Conservation (phyloP, 2,113 vertebrate genomes). For the Anseranas semipalmata region DNA sequence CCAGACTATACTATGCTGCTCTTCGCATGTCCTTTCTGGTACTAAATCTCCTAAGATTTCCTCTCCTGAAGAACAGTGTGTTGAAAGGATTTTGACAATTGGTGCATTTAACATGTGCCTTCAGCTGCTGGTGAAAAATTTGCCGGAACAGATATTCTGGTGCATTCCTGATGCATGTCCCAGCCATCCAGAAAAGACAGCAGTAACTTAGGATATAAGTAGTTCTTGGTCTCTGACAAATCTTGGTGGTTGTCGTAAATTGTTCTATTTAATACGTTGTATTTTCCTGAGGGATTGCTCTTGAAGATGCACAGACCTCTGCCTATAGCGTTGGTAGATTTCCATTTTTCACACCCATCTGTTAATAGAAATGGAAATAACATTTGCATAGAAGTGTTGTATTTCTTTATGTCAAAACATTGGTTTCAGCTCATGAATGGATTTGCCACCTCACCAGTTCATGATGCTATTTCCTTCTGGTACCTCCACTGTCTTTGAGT, state of each 20-base stretch:
- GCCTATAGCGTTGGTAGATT: not conserved
- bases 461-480: not conserved
- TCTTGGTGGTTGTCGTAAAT: not conserved
- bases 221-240: not conserved
- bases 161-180: not conserved
- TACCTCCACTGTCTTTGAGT: not conserved
- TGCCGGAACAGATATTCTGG: not conserved
- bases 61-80: not conserved
- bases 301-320: not conserved
- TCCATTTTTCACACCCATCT: constrained; percentile 13
- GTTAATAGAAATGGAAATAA: constrained; percentile 14
- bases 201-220: not conserved
- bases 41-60: constrained; percentile 22
- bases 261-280: not conserved
- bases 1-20: constrained; percentile 15
- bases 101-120: not conserved
- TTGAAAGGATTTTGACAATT: constrained; percentile 39
- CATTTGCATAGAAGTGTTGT: not conserved
- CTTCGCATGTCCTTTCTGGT: constrained; percentile 46
- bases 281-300: not conserved
- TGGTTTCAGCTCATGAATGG: not conserved
- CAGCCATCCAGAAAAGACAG: not conserved
- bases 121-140: not conserved
- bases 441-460: not conserved
- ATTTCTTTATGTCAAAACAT: not conserved